Evolutionary conservation across 2,113 vertebrate species (phyloP).

Genomic region (Carassius auratus): DNA sequence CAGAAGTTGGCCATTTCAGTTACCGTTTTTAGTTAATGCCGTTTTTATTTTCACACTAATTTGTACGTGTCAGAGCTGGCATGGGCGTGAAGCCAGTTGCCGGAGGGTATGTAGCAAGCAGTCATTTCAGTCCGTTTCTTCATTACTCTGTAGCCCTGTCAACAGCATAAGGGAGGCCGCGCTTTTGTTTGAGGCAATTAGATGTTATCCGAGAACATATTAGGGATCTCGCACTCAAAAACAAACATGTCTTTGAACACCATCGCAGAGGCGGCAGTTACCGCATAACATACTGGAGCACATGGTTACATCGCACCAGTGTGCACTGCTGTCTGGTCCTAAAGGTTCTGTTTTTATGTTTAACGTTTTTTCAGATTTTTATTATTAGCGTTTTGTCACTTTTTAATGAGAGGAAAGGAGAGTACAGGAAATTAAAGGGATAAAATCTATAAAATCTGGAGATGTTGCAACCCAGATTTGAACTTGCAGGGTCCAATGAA

Average conservation of each 20-base stretch:
- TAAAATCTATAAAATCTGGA: background rate
- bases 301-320: slow-evolving; percentile 41
- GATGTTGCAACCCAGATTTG: background rate
- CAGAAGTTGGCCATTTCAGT: slow-evolving; percentile 65
- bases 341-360: background rate
- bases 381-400: background rate
- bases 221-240: slow-evolving; percentile 62
- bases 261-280: slow-evolving; percentile 27
- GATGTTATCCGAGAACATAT: slow-evolving; percentile 76
- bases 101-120: slow-evolving; percentile 21
- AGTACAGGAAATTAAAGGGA: background rate
- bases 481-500: background rate
- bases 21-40: slow-evolving; percentile 57
- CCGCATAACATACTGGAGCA: slow-evolving; percentile 38
- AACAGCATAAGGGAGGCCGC: slow-evolving; percentile 62
- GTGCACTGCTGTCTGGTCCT: slow-evolving; percentile 41
- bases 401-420: background rate
- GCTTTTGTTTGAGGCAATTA: slow-evolving; percentile 72
- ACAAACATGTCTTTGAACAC: slow-evolving; percentile 55
- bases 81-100: slow-evolving; percentile 61
- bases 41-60: slow-evolving; percentile 61
- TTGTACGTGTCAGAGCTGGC: slow-evolving; percentile 74
- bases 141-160: slow-evolving; percentile 68
- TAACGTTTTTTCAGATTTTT: background rate
- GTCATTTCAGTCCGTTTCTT: slow-evolving; percentile 62